Conservation (phyloP, 2,888 invertebrate genomes). For the Panzeria rudis region DNA sequence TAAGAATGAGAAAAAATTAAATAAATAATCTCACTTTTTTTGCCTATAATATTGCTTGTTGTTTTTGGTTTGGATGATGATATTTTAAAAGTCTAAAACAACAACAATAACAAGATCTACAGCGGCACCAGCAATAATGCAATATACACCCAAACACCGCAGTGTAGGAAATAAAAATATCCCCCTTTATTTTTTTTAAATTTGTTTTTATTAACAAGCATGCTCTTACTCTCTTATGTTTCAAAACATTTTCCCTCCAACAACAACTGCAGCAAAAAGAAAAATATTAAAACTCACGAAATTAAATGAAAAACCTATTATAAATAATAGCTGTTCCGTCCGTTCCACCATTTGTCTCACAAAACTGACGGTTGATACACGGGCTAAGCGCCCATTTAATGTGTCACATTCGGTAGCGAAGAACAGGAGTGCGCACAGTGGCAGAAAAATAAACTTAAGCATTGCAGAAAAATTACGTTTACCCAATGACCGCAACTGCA, state of each 20-base stretch:
- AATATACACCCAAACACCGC: slow-evolving; percentile 28
- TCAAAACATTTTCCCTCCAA: slow-evolving; percentile 41
- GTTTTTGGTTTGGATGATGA: slow-evolving; percentile 72
- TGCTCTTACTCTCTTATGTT: slow-evolving; percentile 54
- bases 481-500: slow-evolving; percentile 53
- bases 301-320: slow-evolving; percentile 70
- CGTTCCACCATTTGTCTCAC: slow-evolving; percentile 17
- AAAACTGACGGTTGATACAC: slow-evolving; percentile 7
- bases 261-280: slow-evolving; percentile 8
- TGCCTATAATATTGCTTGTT: slow-evolving; percentile 39
- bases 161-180: slow-evolving; percentile 43
- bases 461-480: slow-evolving; percentile 34
- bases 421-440: slow-evolving; percentile 14
- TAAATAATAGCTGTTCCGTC: slow-evolving; percentile 57
- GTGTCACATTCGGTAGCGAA: slow-evolving; percentile 58
- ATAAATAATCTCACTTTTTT: slow-evolving; percentile 56
- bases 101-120: slow-evolving; percentile 40
- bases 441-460: slow-evolving; percentile 32
- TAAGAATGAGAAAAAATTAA: slow-evolving; percentile 45
- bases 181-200: slow-evolving; percentile 32
- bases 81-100: slow-evolving; percentile 66
- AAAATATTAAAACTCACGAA: slow-evolving; percentile 58
- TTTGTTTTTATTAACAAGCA: slow-evolving; percentile 29
- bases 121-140: slow-evolving; percentile 53
- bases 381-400: slow-evolving; percentile 58